Evolutionary conservation across 2,113 vertebrate genomes (phyloP).

Genomic region (Grammomys surdaster): DNA sequence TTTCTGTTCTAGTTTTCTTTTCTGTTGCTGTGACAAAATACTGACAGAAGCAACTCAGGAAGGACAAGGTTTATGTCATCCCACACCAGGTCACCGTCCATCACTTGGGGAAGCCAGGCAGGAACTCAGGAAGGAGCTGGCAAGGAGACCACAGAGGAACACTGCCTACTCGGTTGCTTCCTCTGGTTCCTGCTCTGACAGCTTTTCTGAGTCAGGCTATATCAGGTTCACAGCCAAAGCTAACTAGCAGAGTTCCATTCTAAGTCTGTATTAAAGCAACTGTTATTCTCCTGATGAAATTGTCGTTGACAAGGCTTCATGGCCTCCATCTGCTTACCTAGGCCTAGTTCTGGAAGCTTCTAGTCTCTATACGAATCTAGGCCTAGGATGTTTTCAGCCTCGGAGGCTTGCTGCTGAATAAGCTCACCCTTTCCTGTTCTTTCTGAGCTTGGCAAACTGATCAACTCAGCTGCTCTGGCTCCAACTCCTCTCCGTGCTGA

Average conservation of each 20-base stretch:
- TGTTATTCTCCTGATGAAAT: too few species aligned
- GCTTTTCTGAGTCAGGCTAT: background rate
- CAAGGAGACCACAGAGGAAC: background rate
- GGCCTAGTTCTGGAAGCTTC: too few species aligned
- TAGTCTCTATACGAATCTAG: too few species aligned
- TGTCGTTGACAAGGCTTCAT: too few species aligned
- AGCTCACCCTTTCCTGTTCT: too few species aligned
- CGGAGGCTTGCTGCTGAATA: too few species aligned
- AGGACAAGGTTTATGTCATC: background rate
- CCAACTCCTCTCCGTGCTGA: too few species aligned
- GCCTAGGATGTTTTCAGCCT: too few species aligned
- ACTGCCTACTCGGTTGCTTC: background rate
- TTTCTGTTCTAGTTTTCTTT: background rate
- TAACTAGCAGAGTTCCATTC: background rate
- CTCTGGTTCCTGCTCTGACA: background rate
- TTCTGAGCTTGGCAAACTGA: too few species aligned
- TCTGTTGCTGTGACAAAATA: background rate
- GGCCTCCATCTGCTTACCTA: too few species aligned
- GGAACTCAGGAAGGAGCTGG: background rate
- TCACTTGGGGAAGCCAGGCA: background rate
- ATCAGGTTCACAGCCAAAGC: background rate
- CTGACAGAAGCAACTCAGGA: background rate
- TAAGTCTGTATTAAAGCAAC: background rate
- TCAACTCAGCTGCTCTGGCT: too few species aligned
- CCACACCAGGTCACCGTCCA: background rate